phyloP scores from a whole-genome alignment of 2,888 invertebrate species.

The Selenia dentaria region DNA sequence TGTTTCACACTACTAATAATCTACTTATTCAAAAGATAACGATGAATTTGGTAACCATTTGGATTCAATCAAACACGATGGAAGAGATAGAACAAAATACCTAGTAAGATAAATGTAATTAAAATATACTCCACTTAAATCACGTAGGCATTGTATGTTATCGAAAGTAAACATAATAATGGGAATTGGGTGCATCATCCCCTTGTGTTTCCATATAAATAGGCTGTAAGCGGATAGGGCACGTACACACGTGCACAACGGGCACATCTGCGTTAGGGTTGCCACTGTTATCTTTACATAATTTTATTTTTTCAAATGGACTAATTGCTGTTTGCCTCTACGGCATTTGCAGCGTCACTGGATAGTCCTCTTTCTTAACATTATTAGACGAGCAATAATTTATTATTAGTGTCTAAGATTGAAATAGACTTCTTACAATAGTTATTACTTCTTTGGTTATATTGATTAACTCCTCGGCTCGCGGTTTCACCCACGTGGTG shows the following conservation, averaged over 20 bases:
- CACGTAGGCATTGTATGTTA: conserved; percentile 23
- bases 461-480: too few relatives aligned
- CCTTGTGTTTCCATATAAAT: conserved; percentile 66
- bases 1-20: conserved; percentile 18
- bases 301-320: too few relatives aligned
- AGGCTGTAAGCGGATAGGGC: conserved; percentile 73
- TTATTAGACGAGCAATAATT: too few relatives aligned
- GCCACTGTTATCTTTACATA: too few relatives aligned
- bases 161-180: conserved; percentile 36
- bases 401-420: too few relatives aligned
- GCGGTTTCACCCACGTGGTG: too few relatives aligned
- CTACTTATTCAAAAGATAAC: conserved; percentile 10
- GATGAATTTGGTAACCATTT: conserved; percentile 10
- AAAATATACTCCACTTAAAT: conserved; percentile 12
- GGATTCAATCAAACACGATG: conserved; percentile 1
- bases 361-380: too few relatives aligned
- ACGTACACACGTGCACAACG: conserved; percentile 68
- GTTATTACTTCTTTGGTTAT: too few relatives aligned
- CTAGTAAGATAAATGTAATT: conserved; percentile 9
- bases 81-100: conserved; percentile 5
- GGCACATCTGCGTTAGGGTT: conserved; percentile 5
- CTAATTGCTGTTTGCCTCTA: too few relatives aligned
- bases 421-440: too few relatives aligned
- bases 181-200: conserved; percentile 32
- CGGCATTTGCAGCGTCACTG: too few relatives aligned